These are phyloP conservation scores for Cherax destructor DNA, from an alignment of 1,140 invertebrate species.

Conservation along the genomic window DNA sequence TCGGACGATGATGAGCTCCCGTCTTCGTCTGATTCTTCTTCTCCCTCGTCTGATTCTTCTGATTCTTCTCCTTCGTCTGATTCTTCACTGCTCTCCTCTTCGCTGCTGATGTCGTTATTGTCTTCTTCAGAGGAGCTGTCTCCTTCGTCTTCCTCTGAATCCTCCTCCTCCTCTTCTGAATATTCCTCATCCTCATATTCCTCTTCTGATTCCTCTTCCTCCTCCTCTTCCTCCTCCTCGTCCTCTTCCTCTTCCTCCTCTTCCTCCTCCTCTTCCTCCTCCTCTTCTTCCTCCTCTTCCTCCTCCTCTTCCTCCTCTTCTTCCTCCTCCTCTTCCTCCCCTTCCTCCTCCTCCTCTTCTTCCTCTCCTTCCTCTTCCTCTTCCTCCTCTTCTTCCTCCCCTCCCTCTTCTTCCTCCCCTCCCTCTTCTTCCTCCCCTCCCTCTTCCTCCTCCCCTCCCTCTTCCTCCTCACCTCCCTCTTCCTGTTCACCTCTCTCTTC, in stretches of 20 bases:
- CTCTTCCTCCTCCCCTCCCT: not conserved
- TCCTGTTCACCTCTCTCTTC: not conserved
- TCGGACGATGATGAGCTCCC: not conserved
- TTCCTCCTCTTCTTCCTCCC: not conserved
- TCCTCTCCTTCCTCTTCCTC: conserved; percentile 9
- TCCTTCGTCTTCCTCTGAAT: conserved; percentile 2
- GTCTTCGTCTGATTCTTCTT: not conserved
- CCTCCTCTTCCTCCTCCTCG: not conserved
- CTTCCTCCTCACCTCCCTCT: not conserved
- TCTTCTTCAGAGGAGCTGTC: not conserved
- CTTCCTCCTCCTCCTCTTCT: not conserved
- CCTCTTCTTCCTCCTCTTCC: not conserved
- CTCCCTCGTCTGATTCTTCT: conserved; percentile 32
- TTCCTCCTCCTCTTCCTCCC: conserved; percentile 23
- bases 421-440: not conserved
- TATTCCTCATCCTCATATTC: conserved; percentile 16
- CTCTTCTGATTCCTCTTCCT: not conserved
- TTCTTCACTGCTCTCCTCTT: conserved; percentile 20
- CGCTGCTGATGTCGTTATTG: not conserved
- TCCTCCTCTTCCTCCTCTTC: not conserved
- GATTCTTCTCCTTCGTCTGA: not conserved
- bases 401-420: not conserved
- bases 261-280: conserved; percentile 15
- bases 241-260: conserved; percentile 14
- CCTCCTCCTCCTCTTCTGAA: conserved; percentile 1